Evolutionary conservation across 2,113 vertebrate genomes (phyloP), one percentile per base, ranked within the genome.

Genomic region (Phyllostomus discolor): DNA sequence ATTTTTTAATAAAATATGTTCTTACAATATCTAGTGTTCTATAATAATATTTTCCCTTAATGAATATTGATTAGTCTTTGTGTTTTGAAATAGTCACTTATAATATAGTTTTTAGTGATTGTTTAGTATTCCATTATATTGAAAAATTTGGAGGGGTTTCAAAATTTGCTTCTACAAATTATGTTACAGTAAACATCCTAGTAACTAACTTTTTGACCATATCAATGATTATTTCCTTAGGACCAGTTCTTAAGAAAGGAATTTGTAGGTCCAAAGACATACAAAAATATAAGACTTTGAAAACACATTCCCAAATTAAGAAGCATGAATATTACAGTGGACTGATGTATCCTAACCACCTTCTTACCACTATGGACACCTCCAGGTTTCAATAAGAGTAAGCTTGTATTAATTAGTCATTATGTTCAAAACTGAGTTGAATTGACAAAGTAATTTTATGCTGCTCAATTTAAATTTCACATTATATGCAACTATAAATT

Each of bases 1-100:
- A 59, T 81, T 70, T 94, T 90, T 66, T 54, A 95, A 87, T 1
- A 82, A 83, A 87, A 46, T 62, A 94, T 38, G 38, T 89, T 92
- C 43, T 89, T 89, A n/a, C 16, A 24, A 20, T 46, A 38, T 16
- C 10, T 41, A 62, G 82, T 90, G n/a, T 82, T 75, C 35, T 92
- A 2, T 48, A 54, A 69, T 35, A 24, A 31, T 69, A 90, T 94
- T 95, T 87, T 66, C 59, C 66, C 50, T 52, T 82, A 64, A 92
- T 50, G 64, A 14, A 82, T 87, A 81, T 92, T 66, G 1, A 91
- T 80, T 76, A 76, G 52, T 38, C 70, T 84, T 78, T 64, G 59
- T 46, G 10, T n/a, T 89, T 91, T 97, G 28, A 83, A 57, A 75
- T 88, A 75, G 33, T 88, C 41, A 50, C 26, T 64, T 70, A 48